Evolutionary conservation across 1,140 invertebrate genomes (phyloP).

Genomic region (Oncopodura yosiiana): DNA sequence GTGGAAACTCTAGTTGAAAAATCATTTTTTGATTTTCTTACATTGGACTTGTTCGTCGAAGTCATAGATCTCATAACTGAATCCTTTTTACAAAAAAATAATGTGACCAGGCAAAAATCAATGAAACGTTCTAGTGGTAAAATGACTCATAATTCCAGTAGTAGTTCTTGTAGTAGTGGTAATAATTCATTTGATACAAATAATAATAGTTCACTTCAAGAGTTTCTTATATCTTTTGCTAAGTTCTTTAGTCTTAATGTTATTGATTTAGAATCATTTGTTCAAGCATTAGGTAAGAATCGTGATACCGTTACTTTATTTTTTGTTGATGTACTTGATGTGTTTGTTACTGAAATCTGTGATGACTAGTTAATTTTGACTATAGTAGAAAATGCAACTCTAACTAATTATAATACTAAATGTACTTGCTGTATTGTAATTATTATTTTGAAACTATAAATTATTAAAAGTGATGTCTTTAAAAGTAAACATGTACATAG

Average conservation of each 20-base stretch:
- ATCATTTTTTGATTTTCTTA: slow-evolving; percentile 10
- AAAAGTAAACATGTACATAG: too few relatives aligned
- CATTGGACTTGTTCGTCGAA: slow-evolving; percentile 9
- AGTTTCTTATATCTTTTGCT: not conserved
- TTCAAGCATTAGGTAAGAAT: slow-evolving; percentile 6
- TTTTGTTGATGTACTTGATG: slow-evolving; percentile 29
- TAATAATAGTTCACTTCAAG: too few relatives aligned
- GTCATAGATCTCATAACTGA: slow-evolving; percentile 22
- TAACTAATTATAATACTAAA: too few relatives aligned
- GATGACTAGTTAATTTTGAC: not conserved
- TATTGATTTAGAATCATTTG: slow-evolving; percentile 16
- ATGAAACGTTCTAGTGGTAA: not conserved
- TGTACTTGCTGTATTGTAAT: too few relatives aligned
- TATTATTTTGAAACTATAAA: too few relatives aligned
- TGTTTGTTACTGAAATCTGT: slow-evolving; percentile 21
- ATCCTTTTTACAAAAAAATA: slow-evolving; percentile 11
- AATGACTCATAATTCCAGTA: not conserved
- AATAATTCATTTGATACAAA: too few relatives aligned
- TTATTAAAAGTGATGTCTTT: too few relatives aligned
- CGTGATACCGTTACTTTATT: slow-evolving; percentile 21
- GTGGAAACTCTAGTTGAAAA: slow-evolving; percentile 16
- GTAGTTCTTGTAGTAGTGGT: too few relatives aligned
- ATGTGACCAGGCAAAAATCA: not conserved
- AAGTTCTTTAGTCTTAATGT: slow-evolving; percentile 5
- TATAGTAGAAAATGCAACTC: not conserved